These are phyloP conservation scores for Ondatra zibethicus DNA, from an alignment of 2,113 vertebrate genomes.

Conservation along the genomic window DNA sequence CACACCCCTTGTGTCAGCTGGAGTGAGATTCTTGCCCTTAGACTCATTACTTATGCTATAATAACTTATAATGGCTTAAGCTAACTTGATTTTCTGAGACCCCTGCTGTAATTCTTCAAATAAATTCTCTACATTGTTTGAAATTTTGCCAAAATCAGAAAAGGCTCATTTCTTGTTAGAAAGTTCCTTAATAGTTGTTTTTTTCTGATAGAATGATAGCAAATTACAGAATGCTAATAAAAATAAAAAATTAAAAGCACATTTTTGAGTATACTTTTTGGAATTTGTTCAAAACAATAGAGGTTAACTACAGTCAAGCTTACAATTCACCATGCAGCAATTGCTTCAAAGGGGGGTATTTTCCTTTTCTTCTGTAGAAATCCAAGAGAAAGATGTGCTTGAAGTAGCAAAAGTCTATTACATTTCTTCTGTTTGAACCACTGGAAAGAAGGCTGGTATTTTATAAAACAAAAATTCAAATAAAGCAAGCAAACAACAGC, in stretches of 20 bases:
- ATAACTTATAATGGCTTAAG: slow-evolving; percentile 61
- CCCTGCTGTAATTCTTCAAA: slow-evolving; percentile 49
- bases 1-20: neutral
- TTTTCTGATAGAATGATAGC: slow-evolving; percentile 28
- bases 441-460: neutral
- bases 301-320: slow-evolving; percentile 28
- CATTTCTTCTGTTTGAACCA: neutral
- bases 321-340: neutral
- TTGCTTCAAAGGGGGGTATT: neutral
- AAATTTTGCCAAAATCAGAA: slow-evolving; percentile 41
- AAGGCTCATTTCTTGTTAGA: neutral
- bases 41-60: slow-evolving; percentile 14
- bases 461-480: slow-evolving; percentile 1
- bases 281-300: neutral
- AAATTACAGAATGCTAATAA: slow-evolving; percentile 49
- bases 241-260: neutral
- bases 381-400: neutral
- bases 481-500: neutral
- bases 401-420: neutral
- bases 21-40: neutral
- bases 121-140: neutral
- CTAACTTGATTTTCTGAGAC: slow-evolving; percentile 56
- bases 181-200: slow-evolving; percentile 22
- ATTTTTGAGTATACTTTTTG: neutral
- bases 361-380: neutral